Evolutionary conservation across 2,888 invertebrate genomes (phyloP).

Genomic region (Nemotelus nigrinus): DNA sequence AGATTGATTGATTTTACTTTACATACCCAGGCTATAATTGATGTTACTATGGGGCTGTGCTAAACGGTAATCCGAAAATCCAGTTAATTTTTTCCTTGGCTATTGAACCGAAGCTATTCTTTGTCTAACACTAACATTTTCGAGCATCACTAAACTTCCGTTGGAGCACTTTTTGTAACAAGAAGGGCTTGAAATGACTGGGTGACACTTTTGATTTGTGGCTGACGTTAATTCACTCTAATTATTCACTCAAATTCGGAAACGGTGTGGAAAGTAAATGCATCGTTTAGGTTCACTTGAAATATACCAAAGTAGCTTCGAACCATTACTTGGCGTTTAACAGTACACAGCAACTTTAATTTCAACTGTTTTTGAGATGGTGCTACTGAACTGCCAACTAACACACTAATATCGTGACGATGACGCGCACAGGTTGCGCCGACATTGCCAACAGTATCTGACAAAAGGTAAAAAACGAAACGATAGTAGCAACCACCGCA

Average conservation of each 20-base stretch:
- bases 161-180: too few relatives aligned
- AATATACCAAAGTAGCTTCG: too few relatives aligned
- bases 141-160: too few relatives aligned
- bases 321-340: too few relatives aligned
- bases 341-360: too few relatives aligned
- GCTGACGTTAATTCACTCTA: too few relatives aligned
- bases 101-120: not conserved
- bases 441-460: conserved; percentile 1
- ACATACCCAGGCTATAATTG: conserved; percentile 21
- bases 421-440: conserved; percentile 13
- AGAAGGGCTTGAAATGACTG: not conserved
- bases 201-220: conserved; percentile 28
- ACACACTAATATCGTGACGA: conserved; percentile 1
- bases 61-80: conserved; percentile 10
- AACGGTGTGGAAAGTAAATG: too few relatives aligned
- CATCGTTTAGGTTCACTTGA: too few relatives aligned
- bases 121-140: not conserved
- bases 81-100: not conserved
- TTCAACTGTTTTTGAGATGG: not conserved
- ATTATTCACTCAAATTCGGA: too few relatives aligned
- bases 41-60: not conserved
- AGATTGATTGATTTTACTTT: conserved; percentile 22
- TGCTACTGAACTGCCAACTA: conserved; percentile 33
- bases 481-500: conserved; percentile 4
- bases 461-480: conserved; percentile 7